phyloP scores from a whole-genome alignment of 2,888 invertebrate species.

The Drosophila nr. perissopoda region DNA sequence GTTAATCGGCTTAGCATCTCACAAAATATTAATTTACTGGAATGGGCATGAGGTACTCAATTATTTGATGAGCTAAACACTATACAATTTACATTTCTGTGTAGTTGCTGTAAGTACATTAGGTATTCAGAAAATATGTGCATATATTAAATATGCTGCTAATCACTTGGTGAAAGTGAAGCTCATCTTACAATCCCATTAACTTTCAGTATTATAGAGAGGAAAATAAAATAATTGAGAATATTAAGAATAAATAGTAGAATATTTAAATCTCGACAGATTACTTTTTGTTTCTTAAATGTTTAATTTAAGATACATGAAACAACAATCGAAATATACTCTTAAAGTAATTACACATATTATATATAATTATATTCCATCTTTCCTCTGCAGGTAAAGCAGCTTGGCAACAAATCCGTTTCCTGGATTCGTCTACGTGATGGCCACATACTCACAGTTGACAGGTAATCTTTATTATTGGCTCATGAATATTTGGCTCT shows the following conservation, averaged over 20 bases:
- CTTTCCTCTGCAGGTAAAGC: conserved; percentile 87
- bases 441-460: conserved; percentile 95
- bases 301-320: neutral
- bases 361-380: conserved; percentile 2
- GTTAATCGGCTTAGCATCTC: neutral
- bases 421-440: conserved; percentile 96
- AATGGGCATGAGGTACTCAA: neutral
- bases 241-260: neutral
- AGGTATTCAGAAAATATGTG: neutral
- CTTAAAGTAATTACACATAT: neutral
- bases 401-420: conserved; percentile 96
- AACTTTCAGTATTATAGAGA: neutral
- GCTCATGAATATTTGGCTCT: neutral
- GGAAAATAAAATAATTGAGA: neutral
- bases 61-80: neutral
- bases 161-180: neutral
- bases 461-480: conserved; percentile 87
- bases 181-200: neutral
- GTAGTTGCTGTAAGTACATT: neutral
- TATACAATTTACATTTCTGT: neutral
- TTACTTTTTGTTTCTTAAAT: neutral
- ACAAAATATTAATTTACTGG: neutral
- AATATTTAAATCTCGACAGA: neutral
- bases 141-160: neutral
- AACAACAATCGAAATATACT: neutral